Conservation (phyloP, 1,140 invertebrate genomes). For the Branchinecta lindahli region DNA sequence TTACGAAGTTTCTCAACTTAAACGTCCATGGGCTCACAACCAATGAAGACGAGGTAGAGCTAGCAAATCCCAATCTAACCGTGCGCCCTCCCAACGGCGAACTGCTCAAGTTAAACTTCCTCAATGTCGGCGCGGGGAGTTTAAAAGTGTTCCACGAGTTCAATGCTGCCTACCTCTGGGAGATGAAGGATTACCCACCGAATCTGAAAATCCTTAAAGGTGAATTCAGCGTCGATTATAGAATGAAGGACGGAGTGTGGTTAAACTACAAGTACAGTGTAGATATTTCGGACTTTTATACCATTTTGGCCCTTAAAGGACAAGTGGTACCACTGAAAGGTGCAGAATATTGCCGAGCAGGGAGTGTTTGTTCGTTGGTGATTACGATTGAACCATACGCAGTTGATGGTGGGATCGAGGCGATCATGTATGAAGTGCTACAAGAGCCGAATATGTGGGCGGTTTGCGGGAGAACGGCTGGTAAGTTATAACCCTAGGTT, state of each 20-base stretch:
- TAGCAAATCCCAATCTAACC: conserved; percentile 41
- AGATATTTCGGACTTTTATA: conserved; percentile 47
- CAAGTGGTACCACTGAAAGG: conserved; percentile 63
- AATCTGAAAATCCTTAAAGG: conserved; percentile 36
- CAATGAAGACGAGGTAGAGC: conserved; percentile 34
- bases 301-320: conserved; percentile 63
- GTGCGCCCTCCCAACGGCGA: conserved; percentile 37
- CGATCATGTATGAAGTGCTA: conserved; percentile 82
- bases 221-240: conserved; percentile 49
- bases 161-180: conserved; percentile 66
- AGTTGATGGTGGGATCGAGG: conserved; percentile 27
- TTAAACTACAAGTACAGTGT: conserved; percentile 38
- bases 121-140: not conserved
- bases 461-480: conserved; percentile 67
- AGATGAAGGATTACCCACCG: conserved; percentile 38
- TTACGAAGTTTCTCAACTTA: conserved; percentile 62
- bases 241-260: conserved; percentile 34
- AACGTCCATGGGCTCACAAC: conserved; percentile 49
- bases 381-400: conserved; percentile 45
- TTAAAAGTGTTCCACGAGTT: conserved; percentile 44
- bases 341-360: conserved; percentile 69
- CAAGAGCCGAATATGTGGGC: conserved; percentile 84
- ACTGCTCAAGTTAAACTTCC: conserved; percentile 42
- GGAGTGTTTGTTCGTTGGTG: conserved; percentile 68
- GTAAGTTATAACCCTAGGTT: conserved; percentile 31